phyloP scores from a whole-genome alignment of 2,797 vertebrate species.

The Sebastes miniatus region DNA sequence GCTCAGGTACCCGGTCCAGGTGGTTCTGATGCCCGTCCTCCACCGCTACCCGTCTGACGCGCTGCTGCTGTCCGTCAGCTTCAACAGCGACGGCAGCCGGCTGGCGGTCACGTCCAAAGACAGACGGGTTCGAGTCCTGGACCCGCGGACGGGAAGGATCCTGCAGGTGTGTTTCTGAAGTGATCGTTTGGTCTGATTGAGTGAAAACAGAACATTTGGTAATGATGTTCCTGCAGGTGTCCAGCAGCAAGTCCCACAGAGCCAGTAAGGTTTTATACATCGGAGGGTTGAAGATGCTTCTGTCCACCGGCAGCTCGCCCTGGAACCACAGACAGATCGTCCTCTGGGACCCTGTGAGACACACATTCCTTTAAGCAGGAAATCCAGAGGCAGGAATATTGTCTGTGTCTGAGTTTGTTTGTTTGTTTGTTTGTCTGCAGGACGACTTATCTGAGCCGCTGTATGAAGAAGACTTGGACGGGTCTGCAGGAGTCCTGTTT shows the following conservation, averaged over 20 bases:
- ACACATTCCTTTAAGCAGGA: neutral
- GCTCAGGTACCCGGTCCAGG: constrained; percentile 83
- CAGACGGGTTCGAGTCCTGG: constrained; percentile 87
- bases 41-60: constrained; percentile 70
- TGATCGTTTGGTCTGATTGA: fast-evolving
- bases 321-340: constrained; percentile 95
- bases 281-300: constrained; percentile 85
- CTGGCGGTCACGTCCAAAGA: constrained; percentile 91
- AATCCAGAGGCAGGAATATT: neutral
- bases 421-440: constrained; percentile 64
- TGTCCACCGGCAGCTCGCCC: constrained; percentile 90
- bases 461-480: constrained; percentile 90
- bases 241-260: constrained; percentile 81
- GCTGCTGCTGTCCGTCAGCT: constrained; percentile 92
- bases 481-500: constrained; percentile 90
- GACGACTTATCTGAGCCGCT: constrained; percentile 87
- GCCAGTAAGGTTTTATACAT: constrained; percentile 91
- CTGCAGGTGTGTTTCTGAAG: constrained; percentile 82
- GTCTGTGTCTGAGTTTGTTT: neutral
- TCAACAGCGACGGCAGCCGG: constrained; percentile 90
- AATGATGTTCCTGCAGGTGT: constrained; percentile 84
- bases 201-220: neutral
- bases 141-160: constrained; percentile 84
- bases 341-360: constrained; percentile 90
- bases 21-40: constrained; percentile 73